Percentiles rank a stretch among this genome's conserved stretches.
Conservation (phyloP, 2,888 invertebrate genomes). For the Fabriciana adippe region DNA sequence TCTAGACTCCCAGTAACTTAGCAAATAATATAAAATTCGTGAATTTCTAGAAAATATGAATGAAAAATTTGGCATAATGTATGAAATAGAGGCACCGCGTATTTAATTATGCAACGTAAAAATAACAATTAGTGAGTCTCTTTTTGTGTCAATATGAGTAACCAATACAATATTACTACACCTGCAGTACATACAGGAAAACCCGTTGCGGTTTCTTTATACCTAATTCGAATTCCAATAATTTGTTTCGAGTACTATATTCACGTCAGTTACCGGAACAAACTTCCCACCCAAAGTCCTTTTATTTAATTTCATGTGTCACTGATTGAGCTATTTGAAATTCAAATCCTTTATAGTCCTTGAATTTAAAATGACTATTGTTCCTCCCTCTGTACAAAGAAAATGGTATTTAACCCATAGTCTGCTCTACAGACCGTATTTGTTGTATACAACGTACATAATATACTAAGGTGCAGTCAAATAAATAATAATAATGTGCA, state of each 20-base stretch:
- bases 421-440: slow-evolving; percentile 46
- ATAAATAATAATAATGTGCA: too few species aligned
- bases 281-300: slow-evolving; percentile 49
- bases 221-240: slow-evolving; percentile 37
- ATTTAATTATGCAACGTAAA: too few species aligned
- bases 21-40: slow-evolving; percentile 23
- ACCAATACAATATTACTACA: slow-evolving; percentile 1
- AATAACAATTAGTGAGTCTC: neutral
- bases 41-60: slow-evolving; percentile 6
- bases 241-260: slow-evolving; percentile 39
- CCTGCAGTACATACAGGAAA: slow-evolving; percentile 46
- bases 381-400: slow-evolving; percentile 22
- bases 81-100: too few species aligned
- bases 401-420: slow-evolving; percentile 30
- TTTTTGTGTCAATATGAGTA: slow-evolving; percentile 2
- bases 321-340: slow-evolving; percentile 61
- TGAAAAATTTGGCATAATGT: too few species aligned
- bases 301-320: slow-evolving; percentile 66
- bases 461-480: too few species aligned
- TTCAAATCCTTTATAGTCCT: slow-evolving; percentile 64
- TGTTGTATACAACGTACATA: too few species aligned
- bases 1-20: slow-evolving; percentile 33
- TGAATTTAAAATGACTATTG: slow-evolving; percentile 48
- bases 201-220: slow-evolving; percentile 33
- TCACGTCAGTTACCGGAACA: slow-evolving; percentile 47